These are phyloP conservation scores for Amphimallon solstitiale DNA, from an alignment of 2,888 invertebrate species.

Conservation along the genomic window DNA sequence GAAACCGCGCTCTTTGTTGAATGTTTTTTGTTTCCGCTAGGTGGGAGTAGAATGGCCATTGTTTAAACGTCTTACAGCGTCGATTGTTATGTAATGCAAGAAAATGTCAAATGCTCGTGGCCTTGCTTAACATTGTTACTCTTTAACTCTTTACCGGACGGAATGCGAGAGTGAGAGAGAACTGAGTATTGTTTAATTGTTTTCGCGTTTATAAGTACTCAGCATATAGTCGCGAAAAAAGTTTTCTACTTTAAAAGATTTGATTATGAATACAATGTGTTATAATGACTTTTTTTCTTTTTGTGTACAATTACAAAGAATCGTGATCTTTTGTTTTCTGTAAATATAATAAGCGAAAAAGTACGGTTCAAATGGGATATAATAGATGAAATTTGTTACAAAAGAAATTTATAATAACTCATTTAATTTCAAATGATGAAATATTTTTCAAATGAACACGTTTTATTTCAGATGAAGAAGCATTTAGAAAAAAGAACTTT, in stretches of 20 bases:
- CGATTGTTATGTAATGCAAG: conserved; percentile 59
- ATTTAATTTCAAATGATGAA: not conserved
- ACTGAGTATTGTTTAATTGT: conserved; percentile 39
- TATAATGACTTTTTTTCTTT: conserved; percentile 34
- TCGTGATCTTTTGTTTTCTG: conserved; percentile 15
- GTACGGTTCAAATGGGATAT: not conserved
- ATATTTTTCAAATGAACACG: no score
- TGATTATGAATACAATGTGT: conserved; percentile 37
- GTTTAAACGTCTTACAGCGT: conserved; percentile 60
- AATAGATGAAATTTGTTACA: conserved; percentile 4
- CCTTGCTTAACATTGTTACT: conserved; percentile 50
- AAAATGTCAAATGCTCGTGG: conserved; percentile 56
- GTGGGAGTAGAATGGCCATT: conserved; percentile 59
- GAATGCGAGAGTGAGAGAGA: conserved; percentile 23
- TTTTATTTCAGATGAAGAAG: no score
- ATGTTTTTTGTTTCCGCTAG: conserved; percentile 60
- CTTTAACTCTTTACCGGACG: conserved; percentile 39
- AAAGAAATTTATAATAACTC: not conserved
- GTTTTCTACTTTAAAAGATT: conserved; percentile 38
- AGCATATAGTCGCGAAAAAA: conserved; percentile 27
- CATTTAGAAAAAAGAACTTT: no score
- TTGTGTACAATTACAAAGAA: conserved; percentile 19
- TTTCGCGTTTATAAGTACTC: conserved; percentile 39
- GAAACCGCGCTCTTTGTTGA: conserved; percentile 60
- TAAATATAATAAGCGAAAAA: conserved; percentile 14